Base-by-base conservation (phyloP, 2,888 invertebrate species). In the Andrena bicolor region DNA sequence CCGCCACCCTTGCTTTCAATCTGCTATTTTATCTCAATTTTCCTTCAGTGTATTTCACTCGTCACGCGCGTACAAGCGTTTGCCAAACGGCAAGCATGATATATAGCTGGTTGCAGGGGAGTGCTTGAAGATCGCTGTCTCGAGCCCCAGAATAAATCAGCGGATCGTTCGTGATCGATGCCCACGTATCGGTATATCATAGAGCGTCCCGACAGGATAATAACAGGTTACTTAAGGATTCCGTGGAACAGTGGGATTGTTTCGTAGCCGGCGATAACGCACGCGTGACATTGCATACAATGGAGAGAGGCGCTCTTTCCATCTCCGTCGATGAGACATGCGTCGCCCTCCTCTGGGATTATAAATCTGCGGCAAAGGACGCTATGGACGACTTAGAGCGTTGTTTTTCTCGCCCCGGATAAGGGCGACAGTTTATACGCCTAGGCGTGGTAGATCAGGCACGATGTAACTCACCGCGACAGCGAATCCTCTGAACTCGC, bases 381-480 rank as follows among this genome's bases (percentile, higher is more conserved):
- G 49, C 61, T 10, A 35, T 23, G 60, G 56, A 61, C 73, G 74
- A 66, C 84, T 82, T 80, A 80, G 84, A 80, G 73, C 76, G 58
- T 79, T 72, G 66, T 82, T 84, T 81, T 84, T 81, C 84, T 85
- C 76, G 32, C 64, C 64, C 70, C 73, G 80, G 79, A 80, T 80
- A 77, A 84, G 79, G 16, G 68, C 30, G 51, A 74, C 65, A 72
- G 77, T 70, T 81, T 83, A 78, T 66, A 71, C 30, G 48, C 51
- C 80, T 80, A 86, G 86, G 86, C 84, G 86, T 86, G 86, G 86
- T 85, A 78, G 78, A 86, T 86, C 76, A 71, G 66, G 70, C 56
- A 23, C 76, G 73, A 80, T 80, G 85, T 83, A 78, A 70, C 76
- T 75, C 77, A 77, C 80, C 68, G 26, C 48, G 80, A 74, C 84